These are phyloP conservation scores for Parotia lawesii DNA, from an alignment of 2,113 vertebrate species.

Conservation along the genomic window DNA sequence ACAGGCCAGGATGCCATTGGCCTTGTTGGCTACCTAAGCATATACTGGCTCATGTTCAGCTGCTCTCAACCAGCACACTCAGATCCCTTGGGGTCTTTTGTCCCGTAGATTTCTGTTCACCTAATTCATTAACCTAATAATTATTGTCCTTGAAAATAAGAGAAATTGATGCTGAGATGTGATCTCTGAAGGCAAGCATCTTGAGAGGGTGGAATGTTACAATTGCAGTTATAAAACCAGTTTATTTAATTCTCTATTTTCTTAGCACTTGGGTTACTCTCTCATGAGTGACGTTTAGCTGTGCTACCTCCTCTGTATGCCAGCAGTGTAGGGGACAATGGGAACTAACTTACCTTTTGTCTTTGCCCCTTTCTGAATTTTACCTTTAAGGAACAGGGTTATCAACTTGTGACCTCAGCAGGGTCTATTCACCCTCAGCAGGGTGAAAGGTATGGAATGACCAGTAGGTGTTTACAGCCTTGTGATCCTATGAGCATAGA, in stretches of 20 bases:
- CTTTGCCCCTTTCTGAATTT: not conserved
- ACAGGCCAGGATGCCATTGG: not conserved
- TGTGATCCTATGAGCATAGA: not conserved
- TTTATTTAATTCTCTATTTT: not conserved
- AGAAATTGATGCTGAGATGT: not conserved
- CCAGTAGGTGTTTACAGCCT: not conserved
- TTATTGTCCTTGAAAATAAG: not conserved
- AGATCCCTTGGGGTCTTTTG: not conserved
- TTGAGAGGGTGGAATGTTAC: not conserved
- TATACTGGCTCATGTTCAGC: not conserved
- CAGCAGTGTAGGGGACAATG: not conserved
- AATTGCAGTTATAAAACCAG: not conserved
- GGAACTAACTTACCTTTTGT: not conserved
- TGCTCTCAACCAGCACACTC: fast-evolving
- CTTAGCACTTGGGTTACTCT: not conserved
- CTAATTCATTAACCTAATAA: not conserved
- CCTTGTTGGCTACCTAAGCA: not conserved
- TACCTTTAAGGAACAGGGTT: not conserved
- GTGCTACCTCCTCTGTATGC: not conserved
- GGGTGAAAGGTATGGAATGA: not conserved
- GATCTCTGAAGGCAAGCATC: not conserved
- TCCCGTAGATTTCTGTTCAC: not conserved
- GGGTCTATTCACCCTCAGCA: not conserved
- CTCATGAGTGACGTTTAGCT: not conserved
- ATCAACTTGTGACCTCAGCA: not conserved